Evolutionary conservation across 2,113 vertebrate genomes (phyloP).

Genomic region (Hippotragus niger): DNA sequence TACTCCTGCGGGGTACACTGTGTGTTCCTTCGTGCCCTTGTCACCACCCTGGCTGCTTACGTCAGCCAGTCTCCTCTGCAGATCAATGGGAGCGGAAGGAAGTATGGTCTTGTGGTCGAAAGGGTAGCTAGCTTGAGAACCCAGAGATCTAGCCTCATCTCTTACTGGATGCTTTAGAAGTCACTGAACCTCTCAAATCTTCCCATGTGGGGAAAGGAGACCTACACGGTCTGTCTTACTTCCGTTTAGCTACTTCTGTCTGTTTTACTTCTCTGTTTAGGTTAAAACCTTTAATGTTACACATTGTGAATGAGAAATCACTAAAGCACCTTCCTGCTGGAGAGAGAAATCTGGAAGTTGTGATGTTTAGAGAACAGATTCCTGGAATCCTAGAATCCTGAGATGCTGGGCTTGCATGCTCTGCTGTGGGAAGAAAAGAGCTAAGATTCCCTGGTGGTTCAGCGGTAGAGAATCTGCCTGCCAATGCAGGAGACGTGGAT

Average conservation of each 20-base stretch:
- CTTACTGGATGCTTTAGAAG: not conserved
- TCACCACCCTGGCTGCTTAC: not conserved
- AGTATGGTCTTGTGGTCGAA: not conserved
- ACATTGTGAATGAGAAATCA: not conserved
- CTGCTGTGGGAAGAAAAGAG: not conserved
- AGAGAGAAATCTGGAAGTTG: not conserved
- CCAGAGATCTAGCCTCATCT: not conserved
- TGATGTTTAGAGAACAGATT: not conserved
- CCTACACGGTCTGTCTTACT: not conserved
- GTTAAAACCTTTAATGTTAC: not conserved
- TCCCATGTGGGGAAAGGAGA: not conserved
- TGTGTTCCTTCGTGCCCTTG: not conserved
- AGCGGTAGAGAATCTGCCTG: not conserved
- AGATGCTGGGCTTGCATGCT: not conserved
- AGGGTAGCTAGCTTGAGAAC: not conserved
- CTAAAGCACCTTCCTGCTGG: not conserved
- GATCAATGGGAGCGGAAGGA: constrained; percentile 10
- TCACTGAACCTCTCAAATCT: not conserved
- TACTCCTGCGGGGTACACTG: not conserved
- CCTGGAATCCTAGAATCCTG: not conserved
- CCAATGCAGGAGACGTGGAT: not conserved
- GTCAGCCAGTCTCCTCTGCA: not conserved
- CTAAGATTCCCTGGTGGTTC: not conserved
- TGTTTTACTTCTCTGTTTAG: not conserved
- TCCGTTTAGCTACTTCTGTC: not conserved